Percentiles rank a stretch among this genome's conserved stretches.
These are phyloP conservation scores for Hylia prasina DNA, from an alignment of 2,113 vertebrate species.

Conservation along the genomic window DNA sequence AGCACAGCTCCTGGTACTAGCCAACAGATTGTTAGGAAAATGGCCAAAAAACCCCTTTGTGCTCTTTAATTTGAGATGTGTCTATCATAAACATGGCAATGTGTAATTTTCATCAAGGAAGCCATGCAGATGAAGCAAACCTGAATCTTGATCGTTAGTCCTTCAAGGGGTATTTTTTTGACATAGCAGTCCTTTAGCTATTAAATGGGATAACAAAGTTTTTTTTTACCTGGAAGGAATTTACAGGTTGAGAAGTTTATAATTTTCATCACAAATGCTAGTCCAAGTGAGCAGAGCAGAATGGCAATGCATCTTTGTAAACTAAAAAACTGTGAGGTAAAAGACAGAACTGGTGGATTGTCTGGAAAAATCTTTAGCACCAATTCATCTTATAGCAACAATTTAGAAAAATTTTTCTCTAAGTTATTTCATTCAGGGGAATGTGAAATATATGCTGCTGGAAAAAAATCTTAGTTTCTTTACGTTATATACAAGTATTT, in stretches of 20 bases:
- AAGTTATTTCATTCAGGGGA: not conserved
- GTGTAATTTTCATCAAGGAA: not conserved
- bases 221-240: not conserved
- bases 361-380: not conserved
- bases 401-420: not conserved
- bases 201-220: not conserved
- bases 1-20: not conserved
- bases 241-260: not conserved
- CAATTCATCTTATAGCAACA: not conserved
- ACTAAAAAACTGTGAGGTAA: not conserved
- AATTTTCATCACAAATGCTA: not conserved
- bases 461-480: not conserved
- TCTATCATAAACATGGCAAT: not conserved
- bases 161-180: not conserved
- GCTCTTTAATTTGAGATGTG: not conserved
- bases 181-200: not conserved
- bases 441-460: not conserved
- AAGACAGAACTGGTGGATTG: not conserved
- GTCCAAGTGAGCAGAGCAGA: not conserved
- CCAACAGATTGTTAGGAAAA: not conserved
- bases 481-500: not conserved
- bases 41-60: not conserved
- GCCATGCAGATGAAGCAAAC: accelerated
- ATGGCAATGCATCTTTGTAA: not conserved
- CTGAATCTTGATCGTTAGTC: not conserved